These are phyloP conservation scores for Mallateleia sp. DNA, from an alignment of 2,888 invertebrate genomes.

Conservation along the genomic window DNA sequence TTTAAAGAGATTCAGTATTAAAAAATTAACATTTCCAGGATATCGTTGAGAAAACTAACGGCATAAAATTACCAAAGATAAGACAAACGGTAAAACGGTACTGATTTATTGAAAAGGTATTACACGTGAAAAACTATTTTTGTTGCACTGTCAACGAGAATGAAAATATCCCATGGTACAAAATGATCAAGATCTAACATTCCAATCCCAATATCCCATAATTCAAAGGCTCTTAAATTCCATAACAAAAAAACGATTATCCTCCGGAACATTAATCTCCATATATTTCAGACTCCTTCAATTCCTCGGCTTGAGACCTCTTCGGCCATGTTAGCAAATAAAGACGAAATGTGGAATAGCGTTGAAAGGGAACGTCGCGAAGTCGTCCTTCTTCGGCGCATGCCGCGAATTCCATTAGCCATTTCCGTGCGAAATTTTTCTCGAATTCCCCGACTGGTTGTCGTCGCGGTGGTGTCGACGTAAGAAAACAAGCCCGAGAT, in stretches of 20 bases:
- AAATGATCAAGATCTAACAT: not conserved
- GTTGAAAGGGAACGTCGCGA: constrained; percentile 66
- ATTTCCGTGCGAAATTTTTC: constrained; percentile 76
- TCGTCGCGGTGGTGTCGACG: constrained; percentile 64
- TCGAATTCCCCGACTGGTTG: constrained; percentile 59
- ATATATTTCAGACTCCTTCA: not conserved
- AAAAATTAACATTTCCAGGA: too few relatives aligned
- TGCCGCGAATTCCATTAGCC: constrained; percentile 59
- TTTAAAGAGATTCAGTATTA: not conserved
- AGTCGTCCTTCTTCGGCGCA: constrained; percentile 45
- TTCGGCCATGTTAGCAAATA: constrained; percentile 40
- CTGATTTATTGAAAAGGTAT: too few relatives aligned
- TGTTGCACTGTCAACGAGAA: not conserved
- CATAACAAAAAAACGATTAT: not conserved
- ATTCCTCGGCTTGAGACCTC: not conserved
- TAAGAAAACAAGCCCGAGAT: constrained; percentile 70
- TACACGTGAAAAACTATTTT: not conserved
- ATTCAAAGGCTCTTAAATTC: constrained; percentile 31
- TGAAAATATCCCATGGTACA: not conserved
- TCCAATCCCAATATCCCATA: not conserved
- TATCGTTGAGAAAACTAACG: too few relatives aligned
- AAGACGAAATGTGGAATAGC: constrained; percentile 56
- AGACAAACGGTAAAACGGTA: too few relatives aligned
- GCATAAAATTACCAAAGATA: too few relatives aligned
- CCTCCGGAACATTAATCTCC: constrained; percentile 3